Base-by-base conservation (phyloP, 2,113 vertebrate species). In the Mugil cephalus region DNA sequence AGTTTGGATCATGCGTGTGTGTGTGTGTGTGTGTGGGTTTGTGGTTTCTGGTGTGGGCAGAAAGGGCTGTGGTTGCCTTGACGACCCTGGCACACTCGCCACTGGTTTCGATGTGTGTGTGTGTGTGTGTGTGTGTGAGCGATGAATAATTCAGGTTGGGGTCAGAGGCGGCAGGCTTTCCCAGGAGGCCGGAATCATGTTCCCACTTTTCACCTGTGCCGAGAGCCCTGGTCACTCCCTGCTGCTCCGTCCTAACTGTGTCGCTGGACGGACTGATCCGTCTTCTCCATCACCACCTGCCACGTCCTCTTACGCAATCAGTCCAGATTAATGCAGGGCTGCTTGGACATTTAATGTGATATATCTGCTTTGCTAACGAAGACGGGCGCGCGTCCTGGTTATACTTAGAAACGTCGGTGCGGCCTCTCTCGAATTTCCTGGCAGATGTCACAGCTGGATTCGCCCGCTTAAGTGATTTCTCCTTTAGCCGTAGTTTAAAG, bases 81-180 rank as follows among this genome's bases (percentile, higher is more conserved):
- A 76, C 82, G 75, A 93, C 90, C 80, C 79, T 82, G 77, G 83
- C 86, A 80, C 79, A 67, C 74, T 82, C 10, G 58, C 60, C 76
- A 58, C 78, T 10, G 83, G 79, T 87, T 83, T 51, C 24, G 24
- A 30, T 30, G 24, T 30, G 24, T 30, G 24, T 30, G 24, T 30
- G 24, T 30, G 24, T 30, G 24, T 30, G 24, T 30, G 5, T 15
- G 60, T 10, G 64, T 79, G 82, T 82, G 77, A 64, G 42, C 12
- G 42, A 79, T 94, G 88, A 92, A 93, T 94, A 83, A 94, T 93
- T 93, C 80, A 93, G 79, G 66, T 30, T 30, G 59, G 3, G 60
- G 83, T 83, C 72, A 79, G 79, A 80, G 72, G 75, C 34, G 69
- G 77, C 82, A 64, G 74, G 83, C 45, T 59, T 67, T 71, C 72